Percentiles rank a stretch among this genome's conserved stretches.
Conservation (phyloP, 2,113 vertebrate species). For the Pholis gunnellus region DNA sequence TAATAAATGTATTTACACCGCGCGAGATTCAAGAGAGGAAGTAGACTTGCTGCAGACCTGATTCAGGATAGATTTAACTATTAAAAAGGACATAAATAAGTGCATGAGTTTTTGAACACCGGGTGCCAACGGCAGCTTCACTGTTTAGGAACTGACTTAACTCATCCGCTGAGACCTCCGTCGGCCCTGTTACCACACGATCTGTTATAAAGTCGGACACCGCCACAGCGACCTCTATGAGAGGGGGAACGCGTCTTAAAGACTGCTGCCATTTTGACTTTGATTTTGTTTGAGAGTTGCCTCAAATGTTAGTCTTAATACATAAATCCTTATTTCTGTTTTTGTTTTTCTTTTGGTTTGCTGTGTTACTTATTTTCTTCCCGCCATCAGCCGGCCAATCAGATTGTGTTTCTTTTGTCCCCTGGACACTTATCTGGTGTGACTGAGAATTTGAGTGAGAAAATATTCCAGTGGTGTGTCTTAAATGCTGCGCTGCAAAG, state of each 20-base stretch:
- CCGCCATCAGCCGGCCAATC: constrained; percentile 63
- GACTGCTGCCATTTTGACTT: constrained; percentile 65
- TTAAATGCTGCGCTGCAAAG: constrained; percentile 66
- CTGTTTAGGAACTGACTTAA: constrained; percentile 48
- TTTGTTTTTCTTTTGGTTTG: constrained; percentile 46
- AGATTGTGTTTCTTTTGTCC: constrained; percentile 40
- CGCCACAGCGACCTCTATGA: constrained; percentile 14
- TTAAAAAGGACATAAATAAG: constrained; percentile 26
- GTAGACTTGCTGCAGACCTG: not conserved
- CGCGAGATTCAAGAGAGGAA: not conserved
- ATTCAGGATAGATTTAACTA: constrained; percentile 8
- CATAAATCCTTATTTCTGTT: constrained; percentile 8
- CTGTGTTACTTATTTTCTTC: constrained; percentile 49
- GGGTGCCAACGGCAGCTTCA: constrained; percentile 49
- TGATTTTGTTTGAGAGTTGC: constrained; percentile 42
- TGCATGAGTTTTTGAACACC: constrained; percentile 12
- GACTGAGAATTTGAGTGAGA: constrained; percentile 18
- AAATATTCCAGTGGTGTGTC: constrained; percentile 49
- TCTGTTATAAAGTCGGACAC: constrained; percentile 7
- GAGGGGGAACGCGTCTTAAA: constrained; percentile 56
- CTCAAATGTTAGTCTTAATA: constrained; percentile 35
- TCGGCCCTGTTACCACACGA: not conserved
- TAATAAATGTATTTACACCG: not conserved
- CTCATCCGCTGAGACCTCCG: constrained; percentile 10
- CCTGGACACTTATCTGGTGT: constrained; percentile 15